Evolutionary conservation across 2,113 vertebrate genomes (phyloP), one percentile per base, ranked within the genome.

Genomic region (Nibea albiflora): DNA sequence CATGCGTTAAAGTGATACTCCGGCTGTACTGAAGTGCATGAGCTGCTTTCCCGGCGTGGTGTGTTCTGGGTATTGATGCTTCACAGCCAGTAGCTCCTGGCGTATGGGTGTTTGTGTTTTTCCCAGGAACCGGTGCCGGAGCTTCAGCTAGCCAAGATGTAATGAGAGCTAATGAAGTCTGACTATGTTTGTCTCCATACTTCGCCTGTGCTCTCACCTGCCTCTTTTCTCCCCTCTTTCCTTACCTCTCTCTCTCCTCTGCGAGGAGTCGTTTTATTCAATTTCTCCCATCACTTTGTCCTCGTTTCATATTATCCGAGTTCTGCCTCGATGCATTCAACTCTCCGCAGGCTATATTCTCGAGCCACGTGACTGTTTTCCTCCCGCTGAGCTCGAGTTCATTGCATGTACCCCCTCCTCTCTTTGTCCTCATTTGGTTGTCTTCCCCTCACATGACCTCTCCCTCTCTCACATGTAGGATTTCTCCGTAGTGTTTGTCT

Each of bases 381-480:
- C 50, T 77, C 81, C 74, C 35, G 57, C 83, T 86, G 85, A 49
- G 61, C 67, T 20, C 20, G 66, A 73, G 54, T 83, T 71, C 56
- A 60, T 49, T 35, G 47, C 74, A 52, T 78, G 74, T 26, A 73
- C 50, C 63, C 61, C 82, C 84, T 75, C 73, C 76, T 53, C 60
- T 42, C 22, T 85, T 79, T 85, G 86, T 85, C 62, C 84, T 88
- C 76, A 78, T 86, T 92, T 83, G 20, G 61, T 53, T 52, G n/a
- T 89, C 63, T 73, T 85, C 73, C 20, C 67, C 81, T 89, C 49
- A 78, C 20, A 67, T 78, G 70, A 79, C 80, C 60, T 79, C 70
- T 71, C 46, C 14, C 31, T 35, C 52, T 61, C 68, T 56, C 62
- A 31, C 73, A 31, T 44, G 24, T 31, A 17, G n/a, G 20, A 73